phyloP scores from a whole-genome alignment of 2,888 invertebrate genomes.

The Latrodectus elegans region DNA sequence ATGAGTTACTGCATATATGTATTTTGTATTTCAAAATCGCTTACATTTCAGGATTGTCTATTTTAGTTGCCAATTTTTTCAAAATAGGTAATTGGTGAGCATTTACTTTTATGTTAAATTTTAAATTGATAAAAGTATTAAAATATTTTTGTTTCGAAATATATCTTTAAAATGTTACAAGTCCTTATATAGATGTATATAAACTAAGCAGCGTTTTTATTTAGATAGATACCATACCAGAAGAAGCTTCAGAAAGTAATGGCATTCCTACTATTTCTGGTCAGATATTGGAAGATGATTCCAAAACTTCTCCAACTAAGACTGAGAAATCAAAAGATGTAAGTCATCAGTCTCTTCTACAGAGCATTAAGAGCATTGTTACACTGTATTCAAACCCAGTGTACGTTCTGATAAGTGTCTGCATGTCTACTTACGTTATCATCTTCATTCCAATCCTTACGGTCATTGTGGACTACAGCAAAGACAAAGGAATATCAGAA shows the following conservation, averaged over 20 bases:
- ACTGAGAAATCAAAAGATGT: neutral
- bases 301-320: neutral
- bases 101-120: too few relatives aligned
- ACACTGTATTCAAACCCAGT: conserved; percentile 27
- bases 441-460: conserved; percentile 26
- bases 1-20: too few relatives aligned
- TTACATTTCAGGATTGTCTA: too few relatives aligned
- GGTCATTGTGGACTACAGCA: conserved; percentile 42
- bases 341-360: neutral
- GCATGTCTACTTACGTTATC: conserved; percentile 19
- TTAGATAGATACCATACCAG: neutral
- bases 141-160: too few relatives aligned
- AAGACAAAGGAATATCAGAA: conserved; percentile 48
- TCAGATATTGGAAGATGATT: neutral
- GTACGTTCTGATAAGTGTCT: conserved; percentile 37
- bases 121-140: too few relatives aligned
- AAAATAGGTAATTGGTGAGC: too few relatives aligned
- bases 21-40: too few relatives aligned
- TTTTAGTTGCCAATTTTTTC: too few relatives aligned
- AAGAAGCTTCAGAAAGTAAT: neutral
- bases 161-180: too few relatives aligned
- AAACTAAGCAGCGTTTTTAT: too few relatives aligned
- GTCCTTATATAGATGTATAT: too few relatives aligned
- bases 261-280: neutral
- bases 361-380: conserved; percentile 19